Percentiles rank a stretch among this genome's conserved stretches.
Evolutionary conservation across 2,113 vertebrate species (phyloP).

Genomic region (Odontophorus gujanensis): DNA sequence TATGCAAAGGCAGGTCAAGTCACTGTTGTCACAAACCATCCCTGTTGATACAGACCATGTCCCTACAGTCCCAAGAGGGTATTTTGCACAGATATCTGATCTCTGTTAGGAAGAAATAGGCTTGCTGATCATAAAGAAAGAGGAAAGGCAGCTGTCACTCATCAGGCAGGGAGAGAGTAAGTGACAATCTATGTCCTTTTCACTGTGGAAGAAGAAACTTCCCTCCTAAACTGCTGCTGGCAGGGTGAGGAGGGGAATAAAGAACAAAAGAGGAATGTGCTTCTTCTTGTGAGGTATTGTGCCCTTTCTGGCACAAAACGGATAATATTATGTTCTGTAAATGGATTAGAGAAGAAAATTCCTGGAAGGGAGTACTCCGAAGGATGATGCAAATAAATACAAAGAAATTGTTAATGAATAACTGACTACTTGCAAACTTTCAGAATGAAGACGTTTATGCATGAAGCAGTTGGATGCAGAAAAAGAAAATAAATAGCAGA

Average conservation of each 20-base stretch:
- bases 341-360: neutral
- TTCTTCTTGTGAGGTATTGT: neutral
- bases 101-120: neutral
- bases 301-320: neutral
- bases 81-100: neutral
- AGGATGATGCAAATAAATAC: neutral
- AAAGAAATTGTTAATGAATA: neutral
- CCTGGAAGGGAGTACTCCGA: neutral
- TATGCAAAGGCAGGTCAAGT: accelerated
- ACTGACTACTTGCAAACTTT: neutral
- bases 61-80: neutral
- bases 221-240: neutral
- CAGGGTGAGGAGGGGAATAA: neutral
- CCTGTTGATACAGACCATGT: accelerated
- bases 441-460: neutral
- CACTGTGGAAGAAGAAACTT: neutral
- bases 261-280: accelerated
- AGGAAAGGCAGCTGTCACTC: neutral
- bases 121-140: neutral
- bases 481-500: neutral
- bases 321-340: neutral
- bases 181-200: accelerated
- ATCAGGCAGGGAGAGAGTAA: neutral
- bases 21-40: neutral
- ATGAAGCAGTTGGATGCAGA: neutral